phyloP scores from a whole-genome alignment of 2,797 vertebrate species.

The Chromobotia macracanthus region DNA sequence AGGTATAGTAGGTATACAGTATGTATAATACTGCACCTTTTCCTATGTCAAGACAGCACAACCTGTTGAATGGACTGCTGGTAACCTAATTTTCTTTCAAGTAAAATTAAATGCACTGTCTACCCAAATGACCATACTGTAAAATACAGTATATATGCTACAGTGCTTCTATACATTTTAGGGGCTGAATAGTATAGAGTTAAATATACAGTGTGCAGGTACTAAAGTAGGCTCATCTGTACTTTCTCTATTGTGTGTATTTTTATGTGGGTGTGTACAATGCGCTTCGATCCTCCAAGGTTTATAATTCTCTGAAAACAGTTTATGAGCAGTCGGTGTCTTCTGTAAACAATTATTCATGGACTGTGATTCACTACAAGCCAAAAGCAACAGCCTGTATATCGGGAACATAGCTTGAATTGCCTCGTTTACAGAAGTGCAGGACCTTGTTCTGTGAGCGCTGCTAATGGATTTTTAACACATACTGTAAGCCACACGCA shows the following conservation, averaged over 20 bases:
- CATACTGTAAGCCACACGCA: conserved; percentile 4
- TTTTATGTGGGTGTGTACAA: not conserved
- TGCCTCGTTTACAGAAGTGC: conserved; percentile 21
- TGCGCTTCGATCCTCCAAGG: not conserved
- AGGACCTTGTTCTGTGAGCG: conserved; percentile 31
- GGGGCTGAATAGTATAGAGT: too few species aligned
- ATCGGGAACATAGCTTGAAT: conserved; percentile 10
- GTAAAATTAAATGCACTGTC: too few species aligned
- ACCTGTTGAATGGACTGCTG: too few species aligned
- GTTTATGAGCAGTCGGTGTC: conserved; percentile 31
- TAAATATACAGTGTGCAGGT: not conserved
- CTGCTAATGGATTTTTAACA: conserved; percentile 42
- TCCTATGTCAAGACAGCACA: too few species aligned
- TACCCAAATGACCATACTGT: too few species aligned
- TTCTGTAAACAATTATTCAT: conserved; percentile 42
- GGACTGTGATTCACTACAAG: conserved; percentile 25
- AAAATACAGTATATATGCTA: too few species aligned
- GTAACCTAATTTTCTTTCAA: too few species aligned
- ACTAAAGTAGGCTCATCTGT: not conserved
- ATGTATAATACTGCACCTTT: too few species aligned
- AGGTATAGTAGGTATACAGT: too few species aligned
- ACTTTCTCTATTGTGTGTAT: not conserved
- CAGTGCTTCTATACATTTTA: too few species aligned
- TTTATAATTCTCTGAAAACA: conserved; percentile 28
- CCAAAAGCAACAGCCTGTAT: conserved; percentile 16